Conservation (phyloP, 2,113 vertebrate species). For the Perca fluviatilis region DNA sequence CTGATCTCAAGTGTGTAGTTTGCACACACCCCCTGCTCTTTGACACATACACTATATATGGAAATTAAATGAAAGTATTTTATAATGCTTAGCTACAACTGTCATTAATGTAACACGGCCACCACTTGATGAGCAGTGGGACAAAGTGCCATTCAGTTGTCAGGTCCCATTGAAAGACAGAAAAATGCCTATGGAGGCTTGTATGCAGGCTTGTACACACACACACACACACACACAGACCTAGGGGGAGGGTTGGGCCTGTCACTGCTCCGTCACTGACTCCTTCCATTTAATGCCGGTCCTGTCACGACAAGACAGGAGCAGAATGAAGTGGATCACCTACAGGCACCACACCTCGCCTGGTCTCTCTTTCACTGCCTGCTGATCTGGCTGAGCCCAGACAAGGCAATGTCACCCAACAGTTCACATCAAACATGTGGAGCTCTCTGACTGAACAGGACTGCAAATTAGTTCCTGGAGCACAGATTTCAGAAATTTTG, state of each 20-base stretch:
- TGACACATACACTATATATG: conserved; percentile 71
- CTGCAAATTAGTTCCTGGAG: conserved; percentile 46
- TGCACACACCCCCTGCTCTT: conserved; percentile 9
- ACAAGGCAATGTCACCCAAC: conserved; percentile 56
- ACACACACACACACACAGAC: conserved; percentile 42
- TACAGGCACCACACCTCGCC: conserved; percentile 82
- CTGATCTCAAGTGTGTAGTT: conserved; percentile 32
- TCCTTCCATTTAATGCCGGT: conserved; percentile 77
- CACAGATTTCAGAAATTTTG: conserved; percentile 42
- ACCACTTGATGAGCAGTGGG: conserved; percentile 66
- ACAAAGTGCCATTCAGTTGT: conserved; percentile 70
- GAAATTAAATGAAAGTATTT: conserved; percentile 70
- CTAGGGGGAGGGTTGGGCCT: conserved; percentile 66
- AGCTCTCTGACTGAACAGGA: conserved; percentile 36
- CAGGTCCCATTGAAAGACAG: conserved; percentile 48
- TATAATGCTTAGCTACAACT: conserved; percentile 41
- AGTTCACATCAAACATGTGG: conserved; percentile 57
- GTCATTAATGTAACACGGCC: conserved; percentile 63
- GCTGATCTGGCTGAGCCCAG: conserved; percentile 58
- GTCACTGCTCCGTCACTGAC: conserved; percentile 79
- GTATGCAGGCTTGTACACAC: conserved; percentile 42
- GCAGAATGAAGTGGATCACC: conserved; percentile 79
- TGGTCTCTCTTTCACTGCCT: conserved; percentile 39
- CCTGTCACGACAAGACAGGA: conserved; percentile 84
- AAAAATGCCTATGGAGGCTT: conserved; percentile 49